Evolutionary conservation across 2,888 invertebrate genomes (phyloP), one percentile per base, ranked within the genome.

Genomic region (Iselma pallidipennis): DNA sequence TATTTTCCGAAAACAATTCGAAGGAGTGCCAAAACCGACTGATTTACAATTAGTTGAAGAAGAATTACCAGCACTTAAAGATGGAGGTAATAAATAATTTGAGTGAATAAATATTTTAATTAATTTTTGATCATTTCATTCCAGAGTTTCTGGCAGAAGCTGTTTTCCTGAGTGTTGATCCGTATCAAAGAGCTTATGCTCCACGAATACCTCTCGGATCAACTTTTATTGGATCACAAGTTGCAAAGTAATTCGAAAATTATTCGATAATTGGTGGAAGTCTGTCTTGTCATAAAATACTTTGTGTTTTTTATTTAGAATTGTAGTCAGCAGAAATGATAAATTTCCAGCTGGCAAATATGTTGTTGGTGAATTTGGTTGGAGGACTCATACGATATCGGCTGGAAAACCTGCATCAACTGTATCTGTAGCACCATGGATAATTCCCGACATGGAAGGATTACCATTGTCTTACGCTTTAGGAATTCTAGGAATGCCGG

Each of bases 1-100:
- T 81, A 83, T 90, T 19, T 79, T 89, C 10, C 85, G 82, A 0
- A 87, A 88, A 71, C 83, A 86, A 71, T 91, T 91, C 74, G 82
- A 86, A 67, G 90, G 89, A 0, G 85, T 86, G 72, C 90, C 91
- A 1, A 88, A 88, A 73, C 80, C 82, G 61, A 81, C 83, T 2
- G 89, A 92, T 78, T 85, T 92, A 61, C 80, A 85, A 76, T 78
- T 92, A 16, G 84, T 87, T 2, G 89, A 91, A 77, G 90, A 91
- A 78, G 85, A 87, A 57, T 75, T 92, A 49, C 87, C 86, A 0
- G 82, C 85, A 25, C 72, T 91, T 14, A 83, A 87, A 75, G 85
- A 89, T 82, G 90, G 89, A 82, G 91, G 91, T 91, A 80, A 77
- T 75, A 67, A 6, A 49, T 49, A 45, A n/a, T n/a, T n/a, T n/a